Evolutionary conservation across 2,113 vertebrate species (phyloP), one percentile per base, ranked within the genome.

Genomic region (Brachyhypopomus gauderio): DNA sequence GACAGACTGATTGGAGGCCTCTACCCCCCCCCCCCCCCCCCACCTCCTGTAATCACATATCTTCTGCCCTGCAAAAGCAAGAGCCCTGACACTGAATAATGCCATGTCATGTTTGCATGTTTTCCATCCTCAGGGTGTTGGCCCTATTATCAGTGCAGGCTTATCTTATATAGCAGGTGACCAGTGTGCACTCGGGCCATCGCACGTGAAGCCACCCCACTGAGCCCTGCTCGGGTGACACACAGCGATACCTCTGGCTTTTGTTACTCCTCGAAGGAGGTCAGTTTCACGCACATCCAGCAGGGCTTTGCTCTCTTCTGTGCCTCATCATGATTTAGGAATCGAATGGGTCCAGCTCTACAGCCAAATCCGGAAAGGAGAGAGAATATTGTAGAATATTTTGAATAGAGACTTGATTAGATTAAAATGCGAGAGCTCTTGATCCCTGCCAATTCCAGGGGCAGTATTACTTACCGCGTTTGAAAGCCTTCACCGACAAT

Each of bases 41-140:
- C n/a, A n/a, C n/a, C n/a, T n/a, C 16, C 71, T 84, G 85, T 88
- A 83, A 86, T 86, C 87, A 85, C 80, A 85, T 81, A 81, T 81
- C 71, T 64, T 67, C 23, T 64, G 59, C 56, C 59, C 36, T 64
- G 58, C 73, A 36, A 69, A 59, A 70, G 55, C 80, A 64, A 84
- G 56, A 55, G 81, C 74, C 67, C 80, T 52, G 27, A 80, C 14
- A 38, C 30, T 64, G 67, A 84, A 83, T 85, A 55, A 85, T 67
- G 79, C 77, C 58, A 71, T 85, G 83, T 82, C 85, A 84, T 88
- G 85, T 85, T 80, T 84, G 79, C 77, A 75, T 85, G 79, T 84
- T 85, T 85, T 87, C 78, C 76, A 78, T 77, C 82, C 71, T 60
- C 63, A 25, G 56, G 81, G 78, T 83, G 72, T 71, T 85, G 79